Conservation (phyloP, 2,888 invertebrate species). For the Andrena minutula region DNA sequence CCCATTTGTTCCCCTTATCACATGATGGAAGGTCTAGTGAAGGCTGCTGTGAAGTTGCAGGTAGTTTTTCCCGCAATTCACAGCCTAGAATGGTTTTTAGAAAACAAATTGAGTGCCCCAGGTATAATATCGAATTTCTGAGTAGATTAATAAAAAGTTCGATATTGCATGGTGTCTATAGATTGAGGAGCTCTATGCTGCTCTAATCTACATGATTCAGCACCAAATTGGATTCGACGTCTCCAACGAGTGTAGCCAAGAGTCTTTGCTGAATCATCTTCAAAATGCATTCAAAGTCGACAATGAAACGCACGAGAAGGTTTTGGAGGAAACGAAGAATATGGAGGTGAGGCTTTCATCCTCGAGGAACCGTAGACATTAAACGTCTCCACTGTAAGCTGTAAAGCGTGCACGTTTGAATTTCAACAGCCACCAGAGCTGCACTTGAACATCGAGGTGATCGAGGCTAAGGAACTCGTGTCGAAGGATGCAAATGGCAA, state of each 20-base stretch:
- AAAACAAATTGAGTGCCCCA: too few species aligned
- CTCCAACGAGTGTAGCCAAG: slow-evolving; percentile 89
- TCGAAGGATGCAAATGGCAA: slow-evolving; percentile 96
- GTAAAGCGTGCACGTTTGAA: neutral
- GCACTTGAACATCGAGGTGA: slow-evolving; percentile 93
- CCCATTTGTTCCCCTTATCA: too few species aligned
- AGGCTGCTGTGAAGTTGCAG: too few species aligned
- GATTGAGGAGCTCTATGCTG: slow-evolving; percentile 95
- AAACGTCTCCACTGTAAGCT: neutral
- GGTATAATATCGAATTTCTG: too few species aligned
- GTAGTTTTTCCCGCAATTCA: too few species aligned
- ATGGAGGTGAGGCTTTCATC: slow-evolving; percentile 87
- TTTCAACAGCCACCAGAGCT: slow-evolving; percentile 89
- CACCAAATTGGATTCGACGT: slow-evolving; percentile 94
- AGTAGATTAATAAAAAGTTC: too few species aligned
- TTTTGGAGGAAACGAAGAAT: slow-evolving; percentile 90
- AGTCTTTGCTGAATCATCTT: slow-evolving; percentile 90
- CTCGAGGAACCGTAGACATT: neutral
- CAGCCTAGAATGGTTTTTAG: too few species aligned
- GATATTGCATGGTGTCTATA: slow-evolving; percentile 79
- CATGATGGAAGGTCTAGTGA: too few species aligned
- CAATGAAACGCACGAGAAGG: slow-evolving; percentile 90
- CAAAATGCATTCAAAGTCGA: slow-evolving; percentile 93
- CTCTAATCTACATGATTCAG: slow-evolving; percentile 92
- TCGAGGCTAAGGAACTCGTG: slow-evolving; percentile 93